Evolutionary conservation across 1,140 invertebrate species (phyloP).

Genomic region (Neoseiulus cucumeris): DNA sequence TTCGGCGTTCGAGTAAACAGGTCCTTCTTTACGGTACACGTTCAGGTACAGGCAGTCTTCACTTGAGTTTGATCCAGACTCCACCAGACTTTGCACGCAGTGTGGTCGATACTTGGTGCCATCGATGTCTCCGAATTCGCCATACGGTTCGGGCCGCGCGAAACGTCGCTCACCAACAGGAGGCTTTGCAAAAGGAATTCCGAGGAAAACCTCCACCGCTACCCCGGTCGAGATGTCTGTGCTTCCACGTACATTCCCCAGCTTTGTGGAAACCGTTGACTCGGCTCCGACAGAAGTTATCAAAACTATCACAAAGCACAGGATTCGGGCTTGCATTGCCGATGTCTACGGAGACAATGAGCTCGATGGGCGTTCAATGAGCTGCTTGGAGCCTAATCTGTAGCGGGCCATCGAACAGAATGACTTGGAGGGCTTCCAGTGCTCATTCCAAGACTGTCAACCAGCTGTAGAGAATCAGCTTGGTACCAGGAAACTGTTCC

Average conservation of each 20-base stretch:
- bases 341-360: no score
- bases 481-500: no score
- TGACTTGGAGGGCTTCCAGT: no score
- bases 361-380: no score
- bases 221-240: background rate
- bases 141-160: background rate
- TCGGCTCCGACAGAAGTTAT: no score
- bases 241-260: background rate
- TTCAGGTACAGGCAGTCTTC: slow-evolving; percentile 4
- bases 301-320: no score
- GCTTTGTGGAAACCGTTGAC: background rate
- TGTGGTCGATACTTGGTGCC: background rate
- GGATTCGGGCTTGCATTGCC: no score
- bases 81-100: background rate
- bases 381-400: no score
- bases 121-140: background rate
- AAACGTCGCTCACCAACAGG: background rate
- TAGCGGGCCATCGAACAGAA: no score
- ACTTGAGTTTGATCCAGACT: background rate
- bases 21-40: background rate
- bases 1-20: background rate
- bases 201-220: background rate
- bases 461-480: no score
- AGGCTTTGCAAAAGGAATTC: background rate
- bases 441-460: no score